Evolutionary conservation across 2,888 invertebrate species (phyloP).

Genomic region (Ennomos fuscantarius): DNA sequence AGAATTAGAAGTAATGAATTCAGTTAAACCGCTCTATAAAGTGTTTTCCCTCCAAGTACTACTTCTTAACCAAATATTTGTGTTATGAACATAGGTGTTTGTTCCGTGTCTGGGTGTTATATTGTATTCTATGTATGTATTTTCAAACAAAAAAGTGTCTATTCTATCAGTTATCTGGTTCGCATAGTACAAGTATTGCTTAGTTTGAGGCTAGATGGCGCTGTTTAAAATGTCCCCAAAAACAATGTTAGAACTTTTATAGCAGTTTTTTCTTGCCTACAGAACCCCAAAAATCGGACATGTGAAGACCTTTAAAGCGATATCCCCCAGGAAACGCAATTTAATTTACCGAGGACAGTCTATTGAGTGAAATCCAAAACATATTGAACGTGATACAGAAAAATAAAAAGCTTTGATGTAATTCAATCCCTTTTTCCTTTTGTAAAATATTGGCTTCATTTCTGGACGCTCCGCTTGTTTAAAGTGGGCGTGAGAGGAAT

Average conservation of each 20-base stretch:
- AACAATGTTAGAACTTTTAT: not conserved
- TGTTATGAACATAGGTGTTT: too few species aligned
- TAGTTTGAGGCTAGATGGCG: too few species aligned
- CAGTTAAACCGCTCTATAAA: too few species aligned
- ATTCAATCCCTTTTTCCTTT: constrained; percentile 61
- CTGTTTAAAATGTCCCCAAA: too few species aligned
- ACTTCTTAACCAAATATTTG: too few species aligned
- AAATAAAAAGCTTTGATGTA: constrained; percentile 74
- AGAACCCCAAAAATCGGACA: constrained; percentile 56
- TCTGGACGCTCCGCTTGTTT: constrained; percentile 44
- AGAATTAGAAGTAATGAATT: too few species aligned
- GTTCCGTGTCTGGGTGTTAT: too few species aligned
- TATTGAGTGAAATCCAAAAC: constrained; percentile 80
- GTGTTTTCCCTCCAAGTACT: too few species aligned
- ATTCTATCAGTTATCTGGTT: too few species aligned
- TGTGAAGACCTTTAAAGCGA: constrained; percentile 78
- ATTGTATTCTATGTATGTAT: too few species aligned
- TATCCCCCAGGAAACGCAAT: constrained; percentile 66
- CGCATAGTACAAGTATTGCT: too few species aligned
- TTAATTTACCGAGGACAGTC: constrained; percentile 76
- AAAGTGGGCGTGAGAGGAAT: constrained; percentile 39
- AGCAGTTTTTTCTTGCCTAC: not conserved
- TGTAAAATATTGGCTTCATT: constrained; percentile 67
- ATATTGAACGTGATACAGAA: constrained; percentile 72
- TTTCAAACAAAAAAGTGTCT: too few species aligned